Conservation (phyloP, 2,888 invertebrate species). For the Hydropsyche betteni region DNA sequence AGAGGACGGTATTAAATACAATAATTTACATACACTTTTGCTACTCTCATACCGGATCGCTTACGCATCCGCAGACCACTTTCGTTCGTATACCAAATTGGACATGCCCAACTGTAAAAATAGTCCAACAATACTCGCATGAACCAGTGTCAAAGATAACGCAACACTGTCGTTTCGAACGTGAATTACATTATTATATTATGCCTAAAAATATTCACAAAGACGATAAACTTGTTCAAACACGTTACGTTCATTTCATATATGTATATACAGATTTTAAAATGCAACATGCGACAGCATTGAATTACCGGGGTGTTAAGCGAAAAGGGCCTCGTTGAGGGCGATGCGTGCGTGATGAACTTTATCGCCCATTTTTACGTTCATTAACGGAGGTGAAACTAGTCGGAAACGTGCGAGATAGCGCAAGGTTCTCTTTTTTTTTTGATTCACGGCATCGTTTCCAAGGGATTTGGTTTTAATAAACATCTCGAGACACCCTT, state of each 20-base stretch:
- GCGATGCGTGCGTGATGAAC: conserved; percentile 1
- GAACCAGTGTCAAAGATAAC: too few relatives aligned
- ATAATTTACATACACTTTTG: conserved; percentile 40
- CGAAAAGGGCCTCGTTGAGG: not conserved
- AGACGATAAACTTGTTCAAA: too few relatives aligned
- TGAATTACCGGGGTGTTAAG: too few relatives aligned
- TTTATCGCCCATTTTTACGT: conserved; percentile 32
- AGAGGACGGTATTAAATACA: conserved; percentile 45
- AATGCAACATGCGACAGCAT: not conserved
- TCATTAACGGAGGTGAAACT: conserved; percentile 36
- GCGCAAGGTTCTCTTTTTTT: not conserved
- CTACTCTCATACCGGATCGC: not conserved
- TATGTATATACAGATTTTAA: too few relatives aligned
- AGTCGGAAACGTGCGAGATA: conserved; percentile 32
- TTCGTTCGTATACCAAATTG: too few relatives aligned
- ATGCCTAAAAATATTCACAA: too few relatives aligned
- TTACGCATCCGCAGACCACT: too few relatives aligned
- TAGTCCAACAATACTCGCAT: not conserved
- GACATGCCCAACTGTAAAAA: too few relatives aligned
- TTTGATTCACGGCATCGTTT: conserved; percentile 46
- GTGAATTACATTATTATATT: too few relatives aligned
- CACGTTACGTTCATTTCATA: too few relatives aligned
- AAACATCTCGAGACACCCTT: conserved; percentile 39
- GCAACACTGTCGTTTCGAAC: too few relatives aligned
- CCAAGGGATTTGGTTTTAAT: conserved; percentile 45